Evolutionary conservation across 2,888 invertebrate genomes (phyloP).

Genomic region (Nemurella pictetii): DNA sequence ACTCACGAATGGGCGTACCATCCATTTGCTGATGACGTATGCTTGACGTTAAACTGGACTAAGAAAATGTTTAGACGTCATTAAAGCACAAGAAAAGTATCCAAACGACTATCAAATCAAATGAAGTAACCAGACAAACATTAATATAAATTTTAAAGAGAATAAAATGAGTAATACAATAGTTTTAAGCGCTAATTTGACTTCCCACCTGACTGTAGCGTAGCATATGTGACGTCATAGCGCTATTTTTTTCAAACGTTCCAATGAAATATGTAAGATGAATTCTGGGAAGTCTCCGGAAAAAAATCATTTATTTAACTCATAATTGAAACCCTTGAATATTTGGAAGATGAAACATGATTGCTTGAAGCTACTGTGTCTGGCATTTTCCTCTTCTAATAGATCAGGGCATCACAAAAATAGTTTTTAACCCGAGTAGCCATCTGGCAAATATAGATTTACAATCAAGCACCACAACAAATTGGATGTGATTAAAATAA

Average conservation of each 20-base stretch:
- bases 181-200: neutral
- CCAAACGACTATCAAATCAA: neutral
- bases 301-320: neutral
- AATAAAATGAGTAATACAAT: neutral
- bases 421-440: neutral
- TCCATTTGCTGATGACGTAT: constrained; percentile 14
- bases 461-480: neutral
- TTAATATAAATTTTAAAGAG: neutral
- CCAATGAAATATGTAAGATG: neutral
- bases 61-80: neutral
- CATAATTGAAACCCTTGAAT: neutral
- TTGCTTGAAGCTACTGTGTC: neutral
- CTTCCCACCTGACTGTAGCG: neutral
- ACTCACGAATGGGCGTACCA: constrained; percentile 6
- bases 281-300: neutral
- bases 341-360: neutral
- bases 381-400: neutral
- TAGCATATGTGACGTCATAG: neutral
- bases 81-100: neutral
- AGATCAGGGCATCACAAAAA: neutral
- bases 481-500: neutral
- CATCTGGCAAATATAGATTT: neutral
- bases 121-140: neutral
- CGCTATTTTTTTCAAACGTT: neutral
- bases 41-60: neutral